Conservation (phyloP, 2,797 vertebrate species). For the Channallabes apus region DNA sequence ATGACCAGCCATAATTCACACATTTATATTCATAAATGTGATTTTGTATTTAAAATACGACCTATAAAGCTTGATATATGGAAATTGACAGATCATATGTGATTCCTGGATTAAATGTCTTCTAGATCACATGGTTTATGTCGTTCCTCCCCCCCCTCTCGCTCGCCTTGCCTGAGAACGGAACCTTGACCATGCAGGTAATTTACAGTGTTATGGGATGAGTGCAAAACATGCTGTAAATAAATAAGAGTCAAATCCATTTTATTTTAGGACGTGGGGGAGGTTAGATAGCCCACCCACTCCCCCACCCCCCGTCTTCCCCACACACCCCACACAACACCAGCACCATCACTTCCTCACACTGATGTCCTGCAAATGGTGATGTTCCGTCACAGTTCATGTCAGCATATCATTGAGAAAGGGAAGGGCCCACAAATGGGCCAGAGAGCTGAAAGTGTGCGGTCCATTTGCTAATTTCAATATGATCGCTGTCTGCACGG, state of each 20-base stretch:
- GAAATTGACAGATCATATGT: slow-evolving; percentile 80
- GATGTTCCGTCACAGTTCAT: slow-evolving; percentile 62
- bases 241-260: slow-evolving; percentile 76
- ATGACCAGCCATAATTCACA: slow-evolving; percentile 71
- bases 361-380: slow-evolving; percentile 55
- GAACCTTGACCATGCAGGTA: slow-evolving; percentile 78
- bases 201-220: slow-evolving; percentile 83
- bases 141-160: slow-evolving; percentile 50
- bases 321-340: background rate
- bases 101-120: slow-evolving; percentile 79
- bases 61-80: slow-evolving; percentile 78
- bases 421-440: slow-evolving; percentile 67
- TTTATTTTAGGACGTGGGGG: slow-evolving; percentile 68
- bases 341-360: slow-evolving; percentile 14
- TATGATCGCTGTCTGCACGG: slow-evolving; percentile 74
- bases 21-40: slow-evolving; percentile 76
- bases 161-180: slow-evolving; percentile 65
- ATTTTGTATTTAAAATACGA: slow-evolving; percentile 81
- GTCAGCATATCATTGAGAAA: slow-evolving; percentile 71
- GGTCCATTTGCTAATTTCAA: slow-evolving; percentile 81
- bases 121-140: slow-evolving; percentile 76
- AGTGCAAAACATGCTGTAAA: slow-evolving; percentile 83
- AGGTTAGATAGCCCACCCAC: slow-evolving; percentile 39
- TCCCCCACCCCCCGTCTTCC: background rate
- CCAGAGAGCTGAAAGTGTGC: slow-evolving; percentile 68